Conservation (phyloP, 2,888 invertebrate genomes). For the Ennomos fuscantarius region DNA sequence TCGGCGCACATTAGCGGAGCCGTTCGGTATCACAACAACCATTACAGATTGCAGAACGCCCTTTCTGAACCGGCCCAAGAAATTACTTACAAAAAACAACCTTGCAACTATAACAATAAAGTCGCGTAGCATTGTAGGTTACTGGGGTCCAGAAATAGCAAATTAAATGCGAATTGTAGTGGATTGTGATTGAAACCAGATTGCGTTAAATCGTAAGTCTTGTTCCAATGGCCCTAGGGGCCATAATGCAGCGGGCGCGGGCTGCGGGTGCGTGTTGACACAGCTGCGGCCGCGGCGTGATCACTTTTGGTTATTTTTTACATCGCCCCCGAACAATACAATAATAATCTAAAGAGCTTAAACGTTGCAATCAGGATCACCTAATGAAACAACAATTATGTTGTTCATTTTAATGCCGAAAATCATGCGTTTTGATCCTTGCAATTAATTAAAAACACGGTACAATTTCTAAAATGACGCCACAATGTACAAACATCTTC, state of each 20-base stretch:
- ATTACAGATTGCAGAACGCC: conserved; percentile 26
- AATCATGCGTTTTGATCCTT: background rate
- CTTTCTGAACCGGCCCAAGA: background rate
- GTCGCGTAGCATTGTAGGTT: conserved; percentile 3
- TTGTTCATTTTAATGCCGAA: conserved; percentile 13
- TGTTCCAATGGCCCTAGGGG: background rate
- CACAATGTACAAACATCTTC: too few relatives aligned
- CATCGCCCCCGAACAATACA: conserved; percentile 62
- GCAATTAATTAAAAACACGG: too few relatives aligned
- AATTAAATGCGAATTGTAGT: conserved; percentile 18
- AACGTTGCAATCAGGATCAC: conserved; percentile 65
- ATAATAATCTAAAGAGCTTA: conserved; percentile 74
- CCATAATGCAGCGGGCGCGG: conserved; percentile 11
- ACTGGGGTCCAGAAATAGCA: conserved; percentile 5
- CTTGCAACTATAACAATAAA: background rate
- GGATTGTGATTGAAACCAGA: background rate
- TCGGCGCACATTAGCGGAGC: conserved; percentile 43
- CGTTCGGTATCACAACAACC: conserved; percentile 36
- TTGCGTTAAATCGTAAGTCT: background rate
- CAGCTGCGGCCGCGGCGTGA: conserved; percentile 30
- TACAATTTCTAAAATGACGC: too few relatives aligned
- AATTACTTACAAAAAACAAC: background rate
- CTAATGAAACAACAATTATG: conserved; percentile 50
- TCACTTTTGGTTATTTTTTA: conserved; percentile 36
- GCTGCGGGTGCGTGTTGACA: conserved; percentile 25